Base-by-base conservation (phyloP, 2,113 vertebrate genomes). In the Etheostoma cragini region DNA sequence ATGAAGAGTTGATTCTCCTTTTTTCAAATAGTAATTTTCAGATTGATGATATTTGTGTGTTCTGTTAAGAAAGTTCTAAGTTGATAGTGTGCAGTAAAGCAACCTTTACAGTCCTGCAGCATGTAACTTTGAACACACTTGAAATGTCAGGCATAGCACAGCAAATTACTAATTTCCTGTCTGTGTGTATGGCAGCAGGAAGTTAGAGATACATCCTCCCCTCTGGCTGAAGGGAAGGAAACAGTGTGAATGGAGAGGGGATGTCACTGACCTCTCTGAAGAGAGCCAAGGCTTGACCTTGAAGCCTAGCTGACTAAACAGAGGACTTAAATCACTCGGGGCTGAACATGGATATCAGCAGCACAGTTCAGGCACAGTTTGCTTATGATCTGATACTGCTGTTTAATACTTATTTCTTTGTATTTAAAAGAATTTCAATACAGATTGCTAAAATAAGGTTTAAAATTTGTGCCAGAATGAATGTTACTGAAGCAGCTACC, bases 131-230 rank as follows among this genome's bases (percentile, higher is more conserved):
- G 13, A 86, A 81, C 81, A 84, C 24, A 84, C 24, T 77, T 57
- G 63, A 92, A 88, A 93, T 91, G 87, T 93, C 86, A 86, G 86
- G 71, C 89, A 80, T 76, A 86, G 89, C 72, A 86, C 78, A 88
- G 92, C 89, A 93, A 94, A 93, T 90, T 89, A 87, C 84, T 90
- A 81, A 91, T 93, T 93, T 94, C 94, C 94, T 95, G 93, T 92
- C 86, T 89, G 91, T 86, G 86, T 90, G 81, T 92, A 88, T 82
- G 84, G 88, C 83, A 91, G 91, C 92, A 94, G 94, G 92, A 95
- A 94, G 92, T 91, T 76, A 72, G 89, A 88, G 91, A 94, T 92
- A 93, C 86, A 93, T 94, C 91, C 93, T 95, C 88, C 80, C 87
- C 92, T 88, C 88, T 83, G 90, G 86, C 87, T 78, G 86, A 76